Conservation (phyloP, 1,140 invertebrate genomes). For the Diorhabda elongata region DNA sequence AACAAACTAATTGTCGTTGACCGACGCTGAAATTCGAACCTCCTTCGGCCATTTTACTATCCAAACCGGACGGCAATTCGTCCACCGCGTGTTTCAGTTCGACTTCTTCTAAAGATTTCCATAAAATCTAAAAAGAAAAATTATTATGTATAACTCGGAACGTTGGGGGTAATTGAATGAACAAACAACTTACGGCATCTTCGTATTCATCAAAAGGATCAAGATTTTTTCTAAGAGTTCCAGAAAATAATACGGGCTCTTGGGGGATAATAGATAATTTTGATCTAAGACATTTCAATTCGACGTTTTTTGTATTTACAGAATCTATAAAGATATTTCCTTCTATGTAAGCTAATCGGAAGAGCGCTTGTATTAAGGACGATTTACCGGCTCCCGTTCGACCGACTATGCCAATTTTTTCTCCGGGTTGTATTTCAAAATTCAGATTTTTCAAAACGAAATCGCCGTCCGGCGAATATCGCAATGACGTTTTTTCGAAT, state of each 20-base stretch:
- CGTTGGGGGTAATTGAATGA: constrained; percentile 55
- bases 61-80: constrained; percentile 41
- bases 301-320: constrained; percentile 59
- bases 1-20: constrained; percentile 55
- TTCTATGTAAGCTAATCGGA: constrained; percentile 63
- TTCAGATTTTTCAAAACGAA: constrained; percentile 54
- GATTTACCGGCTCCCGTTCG: constrained; percentile 80
- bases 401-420: constrained; percentile 69
- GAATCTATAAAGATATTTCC: constrained; percentile 71
- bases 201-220: constrained; percentile 77
- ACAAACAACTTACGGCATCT: constrained; percentile 63
- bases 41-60: constrained; percentile 48
- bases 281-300: constrained; percentile 64
- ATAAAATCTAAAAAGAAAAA: constrained; percentile 58
- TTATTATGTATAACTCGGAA: constrained; percentile 50
- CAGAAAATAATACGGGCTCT: constrained; percentile 78
- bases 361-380: constrained; percentile 67
- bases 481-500: constrained; percentile 52
- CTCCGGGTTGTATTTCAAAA: constrained; percentile 53
- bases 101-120: constrained; percentile 76
- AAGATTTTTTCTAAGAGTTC: constrained; percentile 76
- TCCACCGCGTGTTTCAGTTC: constrained; percentile 58
- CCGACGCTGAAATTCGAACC: constrained; percentile 51
- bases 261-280: constrained; percentile 82
- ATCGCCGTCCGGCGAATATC: constrained; percentile 49